Evolutionary conservation across 2,888 invertebrate genomes (phyloP).

Genomic region (Tachystola acroxantha): DNA sequence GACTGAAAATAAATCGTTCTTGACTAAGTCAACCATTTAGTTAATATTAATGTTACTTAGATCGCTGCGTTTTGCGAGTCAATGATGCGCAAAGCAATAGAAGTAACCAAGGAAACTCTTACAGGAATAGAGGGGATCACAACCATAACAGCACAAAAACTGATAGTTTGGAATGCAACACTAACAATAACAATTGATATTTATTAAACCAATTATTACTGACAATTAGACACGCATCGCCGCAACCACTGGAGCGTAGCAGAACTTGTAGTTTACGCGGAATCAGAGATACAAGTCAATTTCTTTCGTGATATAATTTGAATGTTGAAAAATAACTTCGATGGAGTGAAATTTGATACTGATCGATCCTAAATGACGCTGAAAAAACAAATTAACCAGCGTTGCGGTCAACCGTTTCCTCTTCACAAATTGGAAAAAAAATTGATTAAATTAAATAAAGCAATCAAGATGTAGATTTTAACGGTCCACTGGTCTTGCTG

Average conservation of each 20-base stretch:
- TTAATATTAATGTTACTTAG: no score
- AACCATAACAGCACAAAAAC: no score
- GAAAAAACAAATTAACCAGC: conserved; percentile 37
- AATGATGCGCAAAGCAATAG: no score
- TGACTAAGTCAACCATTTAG: no score
- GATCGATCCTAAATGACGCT: conserved; percentile 26
- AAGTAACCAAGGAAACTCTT: no score
- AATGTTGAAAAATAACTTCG: conserved; percentile 7
- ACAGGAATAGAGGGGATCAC: no score
- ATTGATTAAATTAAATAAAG: conserved; percentile 65
- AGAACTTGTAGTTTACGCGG: conserved; percentile 5
- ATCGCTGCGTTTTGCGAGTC: no score
- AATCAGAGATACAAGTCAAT: no score
- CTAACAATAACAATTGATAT: conserved; percentile 8
- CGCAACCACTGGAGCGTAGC: conserved; percentile 5
- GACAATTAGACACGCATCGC: conserved; percentile 8
- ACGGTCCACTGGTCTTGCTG: conserved; percentile 37
- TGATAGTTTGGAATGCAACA: neutral
- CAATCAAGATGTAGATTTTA: conserved; percentile 52
- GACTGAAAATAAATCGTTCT: no score
- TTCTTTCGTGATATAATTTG: no score
- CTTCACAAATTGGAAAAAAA: conserved; percentile 29
- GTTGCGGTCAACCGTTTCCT: conserved; percentile 31
- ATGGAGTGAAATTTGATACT: conserved; percentile 21
- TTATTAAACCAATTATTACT: conserved; percentile 9